Conservation (phyloP, 92 coral and sea anemone genomes). For the Zoanthus gigantus region DNA sequence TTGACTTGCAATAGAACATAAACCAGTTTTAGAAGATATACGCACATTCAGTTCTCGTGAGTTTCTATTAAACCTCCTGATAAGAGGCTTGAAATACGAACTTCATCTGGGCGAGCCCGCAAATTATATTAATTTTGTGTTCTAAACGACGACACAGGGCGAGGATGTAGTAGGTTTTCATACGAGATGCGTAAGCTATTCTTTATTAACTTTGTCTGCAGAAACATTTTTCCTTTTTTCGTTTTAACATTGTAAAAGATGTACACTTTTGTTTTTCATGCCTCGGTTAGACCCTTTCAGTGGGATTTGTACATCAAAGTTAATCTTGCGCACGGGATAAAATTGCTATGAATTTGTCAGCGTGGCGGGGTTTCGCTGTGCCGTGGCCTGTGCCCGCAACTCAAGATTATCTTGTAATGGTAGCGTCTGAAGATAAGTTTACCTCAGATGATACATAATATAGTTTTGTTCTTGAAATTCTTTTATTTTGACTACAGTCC, state of each 20-base stretch:
- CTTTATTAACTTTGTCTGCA: background rate
- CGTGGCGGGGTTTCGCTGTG: slow-evolving; percentile 31
- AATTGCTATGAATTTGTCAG: slow-evolving; percentile 5
- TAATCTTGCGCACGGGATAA: slow-evolving; percentile 32
- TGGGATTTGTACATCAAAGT: slow-evolving; percentile 8
- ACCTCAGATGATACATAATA: background rate
- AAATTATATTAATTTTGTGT: slow-evolving; percentile 1
- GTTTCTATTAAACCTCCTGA: background rate
- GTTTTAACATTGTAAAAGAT: background rate
- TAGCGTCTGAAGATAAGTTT: background rate
- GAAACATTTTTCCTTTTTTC: background rate
- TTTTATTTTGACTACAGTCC: background rate
- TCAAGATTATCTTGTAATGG: slow-evolving; percentile 7
- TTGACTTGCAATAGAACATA: background rate
- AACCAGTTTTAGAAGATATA: background rate
- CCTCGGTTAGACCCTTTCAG: background rate
- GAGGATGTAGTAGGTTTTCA: slow-evolving; percentile 19
- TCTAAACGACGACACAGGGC: slow-evolving; percentile 12
- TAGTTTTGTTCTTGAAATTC: background rate
- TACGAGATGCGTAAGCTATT: background rate
- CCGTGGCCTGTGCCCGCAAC: slow-evolving; percentile 7
- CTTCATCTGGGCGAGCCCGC: slow-evolving; percentile 51
- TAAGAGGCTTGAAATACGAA: background rate
- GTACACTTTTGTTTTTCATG: background rate
- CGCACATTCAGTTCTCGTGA: background rate